Conservation (phyloP, 2,888 invertebrate genomes). For the Pegoplata infirma region DNA sequence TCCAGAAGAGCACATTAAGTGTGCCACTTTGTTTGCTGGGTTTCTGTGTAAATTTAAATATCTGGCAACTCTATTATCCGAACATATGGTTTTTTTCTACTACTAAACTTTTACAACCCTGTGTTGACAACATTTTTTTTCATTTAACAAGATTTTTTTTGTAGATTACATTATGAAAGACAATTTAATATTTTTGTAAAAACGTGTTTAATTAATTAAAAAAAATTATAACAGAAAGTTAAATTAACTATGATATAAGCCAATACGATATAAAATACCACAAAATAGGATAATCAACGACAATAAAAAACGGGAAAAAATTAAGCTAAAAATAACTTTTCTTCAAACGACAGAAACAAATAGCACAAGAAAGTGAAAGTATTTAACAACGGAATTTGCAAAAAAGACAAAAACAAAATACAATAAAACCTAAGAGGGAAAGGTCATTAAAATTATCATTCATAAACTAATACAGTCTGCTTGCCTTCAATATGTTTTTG, state of each 20-base stretch:
- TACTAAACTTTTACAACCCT: conserved; percentile 10
- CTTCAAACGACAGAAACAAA: conserved; percentile 42
- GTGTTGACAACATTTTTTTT: conserved; percentile 40
- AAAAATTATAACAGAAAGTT: conserved; percentile 29
- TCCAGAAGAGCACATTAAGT: too few species aligned
- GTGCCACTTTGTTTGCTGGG: neutral
- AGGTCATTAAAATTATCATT: neutral
- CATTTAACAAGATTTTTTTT: conserved; percentile 29
- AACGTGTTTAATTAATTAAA: conserved; percentile 28
- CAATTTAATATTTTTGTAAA: conserved; percentile 6
- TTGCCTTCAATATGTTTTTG: conserved; percentile 69
- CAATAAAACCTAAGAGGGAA: neutral
- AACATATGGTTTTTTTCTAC: conserved; percentile 3
- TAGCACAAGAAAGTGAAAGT: conserved; percentile 56
- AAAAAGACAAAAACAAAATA: conserved; percentile 3
- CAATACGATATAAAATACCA: neutral
- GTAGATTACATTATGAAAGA: conserved; percentile 34
- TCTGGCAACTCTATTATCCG: neutral
- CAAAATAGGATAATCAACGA: neutral
- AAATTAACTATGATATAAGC: neutral
- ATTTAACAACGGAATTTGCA: neutral
- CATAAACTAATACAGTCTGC: neutral
- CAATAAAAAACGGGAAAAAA: neutral
- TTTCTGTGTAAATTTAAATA: too few species aligned
- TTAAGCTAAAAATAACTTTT: conserved; percentile 50